phyloP scores from a whole-genome alignment of 2,797 vertebrate genomes.

The Hypotaenidia okinawae region DNA sequence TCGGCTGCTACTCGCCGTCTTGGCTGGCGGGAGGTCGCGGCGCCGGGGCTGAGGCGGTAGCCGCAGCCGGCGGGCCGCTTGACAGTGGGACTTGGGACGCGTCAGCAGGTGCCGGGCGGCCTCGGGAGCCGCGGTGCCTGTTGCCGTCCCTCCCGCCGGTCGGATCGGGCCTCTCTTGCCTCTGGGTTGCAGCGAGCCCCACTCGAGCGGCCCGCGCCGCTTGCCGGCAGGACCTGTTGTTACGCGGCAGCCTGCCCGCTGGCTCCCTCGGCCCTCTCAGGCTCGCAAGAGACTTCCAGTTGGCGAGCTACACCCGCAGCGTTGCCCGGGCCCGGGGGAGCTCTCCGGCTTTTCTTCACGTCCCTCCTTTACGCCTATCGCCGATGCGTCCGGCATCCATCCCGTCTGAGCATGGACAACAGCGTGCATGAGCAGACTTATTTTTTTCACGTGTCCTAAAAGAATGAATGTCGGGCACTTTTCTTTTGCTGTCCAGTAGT shows the following conservation, averaged over 20 bases:
- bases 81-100: background rate
- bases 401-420: rapidly evolving
- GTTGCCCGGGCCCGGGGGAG: background rate
- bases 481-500: background rate
- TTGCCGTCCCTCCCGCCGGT: background rate
- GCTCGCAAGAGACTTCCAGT: rapidly evolving
- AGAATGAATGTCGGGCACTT: background rate
- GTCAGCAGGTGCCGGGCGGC: background rate
- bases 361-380: rapidly evolving
- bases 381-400: background rate
- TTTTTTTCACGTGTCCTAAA: background rate
- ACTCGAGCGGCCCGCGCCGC: background rate
- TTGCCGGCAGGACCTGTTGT: background rate
- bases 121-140: background rate
- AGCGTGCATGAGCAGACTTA: rapidly evolving
- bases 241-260: background rate
- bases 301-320: background rate
- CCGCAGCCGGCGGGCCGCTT: background rate
- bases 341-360: rapidly evolving
- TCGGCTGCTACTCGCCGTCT: background rate
- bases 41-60: background rate
- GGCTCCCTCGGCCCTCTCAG: background rate
- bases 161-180: background rate
- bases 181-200: background rate
- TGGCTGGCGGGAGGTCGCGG: background rate